Evolutionary conservation across 2,797 vertebrate genomes (phyloP), one percentile per base, ranked within the genome.

Genomic region (Vireo griseus): DNA sequence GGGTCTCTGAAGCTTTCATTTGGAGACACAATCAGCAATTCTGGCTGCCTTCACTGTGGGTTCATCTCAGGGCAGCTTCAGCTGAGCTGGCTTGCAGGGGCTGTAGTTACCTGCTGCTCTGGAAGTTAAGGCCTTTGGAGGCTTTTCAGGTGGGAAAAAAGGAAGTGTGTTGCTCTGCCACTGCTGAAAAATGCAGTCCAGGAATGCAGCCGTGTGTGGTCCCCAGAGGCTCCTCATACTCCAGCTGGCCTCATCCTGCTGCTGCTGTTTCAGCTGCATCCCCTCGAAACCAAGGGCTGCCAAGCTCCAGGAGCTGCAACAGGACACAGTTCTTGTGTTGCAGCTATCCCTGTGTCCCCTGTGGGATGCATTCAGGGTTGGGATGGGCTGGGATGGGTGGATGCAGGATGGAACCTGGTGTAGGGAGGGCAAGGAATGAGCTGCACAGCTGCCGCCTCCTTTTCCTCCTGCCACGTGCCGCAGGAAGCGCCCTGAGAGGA

Each of bases 271-370:
- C 52, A 63, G 79, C 86, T 71, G 37, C 76, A 11, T 37, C 22
- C 26, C 35, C 39, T 47, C 0, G 0, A 45, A 68, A 80, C 26
- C 0, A 0, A 45, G 29, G 26, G 59, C 39, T 3, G 4, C 74
- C 47, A 6, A 6, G 10, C 9, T 21, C n/a, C 1, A 2, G 0
- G 1, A 33, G 20, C 69, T 12, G 44, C 1, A 1, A 28, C 1
- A 9, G 33, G 45, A 63, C 58, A 31, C 33, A 25, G n/a, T 9
- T 59, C 39, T 42, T 5, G 2, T 4, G 0, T 3, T 3, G 5
- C 24, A 17, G 52, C 39, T 62, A 13, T 44, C 44, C 42, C 29
- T 4, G 1, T 44, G 1, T 35, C 24, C 28, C 72, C 62, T 24
- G 33, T 1, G 1, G 45, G 74, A 40, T 25, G 35, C 1, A 0